Conservation (phyloP, 2,113 vertebrate species). For the Pterocles gutturalis region DNA sequence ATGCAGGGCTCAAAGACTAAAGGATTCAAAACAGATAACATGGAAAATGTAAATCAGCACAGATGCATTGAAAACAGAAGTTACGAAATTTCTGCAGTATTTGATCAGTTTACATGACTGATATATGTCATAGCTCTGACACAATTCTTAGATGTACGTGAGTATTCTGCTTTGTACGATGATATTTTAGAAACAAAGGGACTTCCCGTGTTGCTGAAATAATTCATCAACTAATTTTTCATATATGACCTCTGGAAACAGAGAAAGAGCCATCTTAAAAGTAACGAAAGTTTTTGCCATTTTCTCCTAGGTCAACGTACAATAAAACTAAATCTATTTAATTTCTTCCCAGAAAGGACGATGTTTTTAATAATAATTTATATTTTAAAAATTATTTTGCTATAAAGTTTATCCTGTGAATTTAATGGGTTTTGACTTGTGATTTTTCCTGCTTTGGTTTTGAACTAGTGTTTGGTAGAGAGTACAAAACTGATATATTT, state of each 20-base stretch:
- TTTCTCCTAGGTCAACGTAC: background rate
- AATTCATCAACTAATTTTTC: background rate
- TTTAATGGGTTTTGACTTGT: background rate
- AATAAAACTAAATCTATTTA: background rate
- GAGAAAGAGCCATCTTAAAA: background rate
- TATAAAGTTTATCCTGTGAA: background rate
- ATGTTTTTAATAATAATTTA: background rate
- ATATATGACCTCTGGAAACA: background rate
- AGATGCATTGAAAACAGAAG: background rate
- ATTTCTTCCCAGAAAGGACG: background rate
- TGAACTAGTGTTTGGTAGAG: accelerated
- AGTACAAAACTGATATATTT: background rate
- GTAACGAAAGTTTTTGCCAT: background rate
- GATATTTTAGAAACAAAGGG: background rate
- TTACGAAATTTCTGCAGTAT: background rate
- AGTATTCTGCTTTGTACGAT: background rate
- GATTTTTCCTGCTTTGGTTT: background rate
- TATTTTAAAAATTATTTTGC: background rate
- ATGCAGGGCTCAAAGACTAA: background rate
- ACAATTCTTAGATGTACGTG: background rate
- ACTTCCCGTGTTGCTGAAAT: background rate
- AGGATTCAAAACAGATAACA: background rate
- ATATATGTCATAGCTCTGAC: background rate
- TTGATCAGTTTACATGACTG: background rate
- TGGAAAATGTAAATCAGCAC: background rate